Base-by-base conservation (phyloP, 30 jellyfish, hydroid and myxozoan genomes). In the Aurelia sp. region DNA sequence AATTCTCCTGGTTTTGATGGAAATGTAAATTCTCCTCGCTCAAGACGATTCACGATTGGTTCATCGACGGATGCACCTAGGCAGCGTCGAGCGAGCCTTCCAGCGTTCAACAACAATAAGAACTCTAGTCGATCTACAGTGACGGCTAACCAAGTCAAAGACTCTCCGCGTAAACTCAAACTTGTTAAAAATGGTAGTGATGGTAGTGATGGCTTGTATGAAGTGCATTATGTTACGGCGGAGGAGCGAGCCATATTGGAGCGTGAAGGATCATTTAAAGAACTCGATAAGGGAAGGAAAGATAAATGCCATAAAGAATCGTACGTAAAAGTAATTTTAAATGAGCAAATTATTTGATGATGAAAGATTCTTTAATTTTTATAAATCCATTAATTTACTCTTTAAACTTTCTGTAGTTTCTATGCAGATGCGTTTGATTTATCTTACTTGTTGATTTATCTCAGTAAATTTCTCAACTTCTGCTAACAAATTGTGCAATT, bases 41-140 rank as follows among this genome's bases (percentile, higher is more conserved):
- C 55, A 44, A 18, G 75, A 13, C 75, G 75, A 20, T 16, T 21
- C 75, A 74, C 73, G 57, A 52, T 24, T n/a, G 58, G 73, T n/a
- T 17, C 85, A 60, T 44, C 69, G 4, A 35, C 72, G n/a, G 85
- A 52, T 48, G 73, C 73, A 12, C 52, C 60, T 57, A 44, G 19
- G 58, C 53, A 27, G 17, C 67, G 85, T 55, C 67, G 85, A 74
- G 65, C 58, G 13, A 74, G 85, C 24, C 75, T 64, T 20, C 75
- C 75, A 21, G 33, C 75, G 21, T 44, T 64, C 18, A 21, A 4
- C 40, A 44, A 4, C 18, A 44, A 7, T 64, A 18, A 21, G 41
- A 44, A 21, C 75, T 21, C 33, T 64, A 64, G 18, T 21, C 35
- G 40, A 64, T 16, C 19, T 64, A 4, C 10, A 21, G 51, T 21